Evolutionary conservation across 2,113 vertebrate species (phyloP), one percentile per base, ranked within the genome.

Genomic region (Protomyctophum bolini): DNA sequence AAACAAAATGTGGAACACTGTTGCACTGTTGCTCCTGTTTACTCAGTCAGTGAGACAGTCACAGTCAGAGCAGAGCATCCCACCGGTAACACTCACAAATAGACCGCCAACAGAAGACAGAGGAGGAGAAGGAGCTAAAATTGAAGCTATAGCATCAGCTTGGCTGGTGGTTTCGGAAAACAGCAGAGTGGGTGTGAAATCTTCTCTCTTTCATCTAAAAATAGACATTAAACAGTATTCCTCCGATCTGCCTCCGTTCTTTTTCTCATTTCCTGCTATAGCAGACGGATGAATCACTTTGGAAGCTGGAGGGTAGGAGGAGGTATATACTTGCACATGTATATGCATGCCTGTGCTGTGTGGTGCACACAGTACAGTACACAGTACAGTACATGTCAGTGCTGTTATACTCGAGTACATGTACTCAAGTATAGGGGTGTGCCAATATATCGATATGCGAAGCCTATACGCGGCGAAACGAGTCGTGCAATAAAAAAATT

Each of bases 161-260:
- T 71, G 63, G 10, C 61, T 77, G 56, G 60, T 77, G 56, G 60
- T 79, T 82, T 33, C 58, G 64, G 66, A 73, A 81, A 50, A 46
- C 21, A n/a, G 6, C 21, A n/a, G 6, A 72, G 66, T 50, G 70
- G 68, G 63, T 55, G 78, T 58, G 63, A 46, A 9, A 71, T 68
- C 58, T 74, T 84, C 70, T 80, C 70, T 80, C 83, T 86, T 90
- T 91, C 55, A 80, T 83, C 85, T 88, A 88, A 89, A 90, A 83
- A 86, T 88, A 87, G 72, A 75, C 63, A 60, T 66, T 63, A 74
- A 80, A 76, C 64, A 66, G 61, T 70, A 66, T 81, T 79, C 73
- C 76, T 86, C 70, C 21, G 21, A 21, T 21, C 50, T 68, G 59
- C 56, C 33, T 49, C 49, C 65, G 54, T 67, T 83, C 63, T 71